Percentiles rank a stretch among this genome's conserved stretches.
Conservation (phyloP, 2,797 vertebrate genomes). For the Danionella dracula region DNA sequence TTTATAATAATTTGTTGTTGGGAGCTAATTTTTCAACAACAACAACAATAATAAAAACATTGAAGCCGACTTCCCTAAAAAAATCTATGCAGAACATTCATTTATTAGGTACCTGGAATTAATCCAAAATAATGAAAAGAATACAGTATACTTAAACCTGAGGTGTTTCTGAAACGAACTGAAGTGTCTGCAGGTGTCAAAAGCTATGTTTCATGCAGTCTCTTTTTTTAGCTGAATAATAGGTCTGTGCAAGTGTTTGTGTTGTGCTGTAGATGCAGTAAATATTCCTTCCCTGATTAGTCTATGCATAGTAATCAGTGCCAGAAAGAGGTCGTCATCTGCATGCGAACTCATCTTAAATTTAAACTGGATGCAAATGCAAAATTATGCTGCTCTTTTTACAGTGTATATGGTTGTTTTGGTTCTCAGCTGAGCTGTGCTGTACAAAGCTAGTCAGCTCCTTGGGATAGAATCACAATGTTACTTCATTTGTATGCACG, state of each 20-base stretch:
- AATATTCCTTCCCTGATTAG: slow-evolving; percentile 46
- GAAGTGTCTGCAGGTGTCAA: background rate
- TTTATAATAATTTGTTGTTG: no score
- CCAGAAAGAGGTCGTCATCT: slow-evolving; percentile 51
- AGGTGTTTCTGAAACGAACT: slow-evolving; percentile 11
- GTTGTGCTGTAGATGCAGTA: slow-evolving; percentile 34
- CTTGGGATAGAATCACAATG: background rate
- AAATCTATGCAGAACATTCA: no score
- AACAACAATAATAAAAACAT: no score
- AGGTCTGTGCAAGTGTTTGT: slow-evolving; percentile 5
- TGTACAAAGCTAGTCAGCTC: slow-evolving; percentile 15
- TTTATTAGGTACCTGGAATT: slow-evolving; percentile 39
- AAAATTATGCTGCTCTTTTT: slow-evolving; percentile 41
- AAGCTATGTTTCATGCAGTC: slow-evolving; percentile 10
- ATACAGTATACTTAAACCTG: slow-evolving; percentile 13
- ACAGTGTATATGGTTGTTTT: slow-evolving; percentile 36
- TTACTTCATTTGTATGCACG: slow-evolving; percentile 13
- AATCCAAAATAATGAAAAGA: slow-evolving; percentile 15
- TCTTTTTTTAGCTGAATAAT: background rate
- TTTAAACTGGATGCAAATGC: slow-evolving; percentile 43
- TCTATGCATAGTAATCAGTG: slow-evolving; percentile 47
- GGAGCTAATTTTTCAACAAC: no score
- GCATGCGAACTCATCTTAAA: slow-evolving; percentile 52
- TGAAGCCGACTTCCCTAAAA: no score
- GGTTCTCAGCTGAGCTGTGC: background rate